Evolutionary conservation across 2,113 vertebrate species (phyloP).

Genomic region (Calonectris borealis): DNA sequence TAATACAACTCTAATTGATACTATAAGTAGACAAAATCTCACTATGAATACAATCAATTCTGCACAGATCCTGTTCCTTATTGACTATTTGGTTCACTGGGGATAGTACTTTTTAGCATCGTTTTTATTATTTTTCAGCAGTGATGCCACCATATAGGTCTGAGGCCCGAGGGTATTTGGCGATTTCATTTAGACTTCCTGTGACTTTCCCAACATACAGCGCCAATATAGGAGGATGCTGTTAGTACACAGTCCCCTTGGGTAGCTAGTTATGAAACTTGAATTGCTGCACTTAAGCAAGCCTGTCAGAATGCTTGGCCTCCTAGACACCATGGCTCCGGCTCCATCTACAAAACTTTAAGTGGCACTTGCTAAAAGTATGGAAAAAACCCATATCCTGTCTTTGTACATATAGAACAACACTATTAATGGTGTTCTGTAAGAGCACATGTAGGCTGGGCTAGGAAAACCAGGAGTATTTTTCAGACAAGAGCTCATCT

Average conservation of each 20-base stretch:
- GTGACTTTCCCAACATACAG: constrained; percentile 65
- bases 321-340: constrained; percentile 83
- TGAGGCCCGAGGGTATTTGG: constrained; percentile 17
- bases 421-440: constrained; percentile 76
- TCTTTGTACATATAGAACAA: constrained; percentile 69
- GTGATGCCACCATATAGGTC: constrained; percentile 29
- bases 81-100: constrained; percentile 23
- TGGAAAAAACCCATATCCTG: constrained; percentile 88
- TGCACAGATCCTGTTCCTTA: constrained; percentile 57
- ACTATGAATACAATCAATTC: constrained; percentile 60
- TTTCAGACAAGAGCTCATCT: background rate
- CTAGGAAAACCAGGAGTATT: background rate
- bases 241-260: constrained; percentile 65
- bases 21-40: constrained; percentile 38
- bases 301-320: constrained; percentile 69
- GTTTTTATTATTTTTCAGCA: constrained; percentile 51
- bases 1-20: constrained; percentile 71
- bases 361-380: constrained; percentile 80
- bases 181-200: constrained; percentile 69
- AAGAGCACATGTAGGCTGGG: constrained; percentile 67
- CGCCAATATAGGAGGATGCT: constrained; percentile 48
- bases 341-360: constrained; percentile 85
- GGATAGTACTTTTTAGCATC: background rate
- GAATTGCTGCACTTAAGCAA: constrained; percentile 80
- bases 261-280: constrained; percentile 73